A percentile compares a stretch with the other conserved stretches of the same genome.
Evolutionary conservation across 1,140 invertebrate species (phyloP).

Genomic region (Drosophila equinoxialis): DNA sequence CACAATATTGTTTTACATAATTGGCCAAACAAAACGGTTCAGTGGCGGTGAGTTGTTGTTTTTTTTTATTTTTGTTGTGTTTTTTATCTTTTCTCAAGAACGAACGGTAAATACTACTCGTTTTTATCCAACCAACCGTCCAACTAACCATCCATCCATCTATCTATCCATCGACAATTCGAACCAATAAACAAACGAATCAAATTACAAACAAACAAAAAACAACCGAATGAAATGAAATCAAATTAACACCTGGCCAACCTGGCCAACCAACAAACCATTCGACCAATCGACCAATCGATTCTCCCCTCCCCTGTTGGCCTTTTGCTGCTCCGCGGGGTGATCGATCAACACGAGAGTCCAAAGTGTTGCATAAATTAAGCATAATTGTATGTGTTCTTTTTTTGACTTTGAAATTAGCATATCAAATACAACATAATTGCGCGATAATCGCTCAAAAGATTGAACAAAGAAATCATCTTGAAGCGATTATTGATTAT

Average conservation of each 20-base stretch:
- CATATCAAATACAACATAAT: conserved; percentile 81
- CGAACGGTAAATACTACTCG: conserved; percentile 49
- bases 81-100: conserved; percentile 5
- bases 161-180: neutral
- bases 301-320: neutral
- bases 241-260: conserved; percentile 67
- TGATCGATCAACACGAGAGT: conserved; percentile 48
- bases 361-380: conserved; percentile 77
- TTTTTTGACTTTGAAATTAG: conserved; percentile 57
- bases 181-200: conserved; percentile 53
- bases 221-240: conserved; percentile 59
- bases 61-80: neutral
- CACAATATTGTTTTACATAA: conserved; percentile 56
- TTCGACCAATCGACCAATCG: neutral
- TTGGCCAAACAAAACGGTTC: conserved; percentile 46
- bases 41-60: conserved; percentile 5
- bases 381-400: conserved; percentile 62
- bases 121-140: no score
- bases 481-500: no score
- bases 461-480: conserved; percentile 2
- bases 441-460: conserved; percentile 68
- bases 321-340: neutral
- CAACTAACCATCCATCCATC: no score
- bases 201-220: conserved; percentile 47
- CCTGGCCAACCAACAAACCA: neutral